Evolutionary conservation across 2,113 vertebrate genomes (phyloP).

Genomic region (Pipa parva): DNA sequence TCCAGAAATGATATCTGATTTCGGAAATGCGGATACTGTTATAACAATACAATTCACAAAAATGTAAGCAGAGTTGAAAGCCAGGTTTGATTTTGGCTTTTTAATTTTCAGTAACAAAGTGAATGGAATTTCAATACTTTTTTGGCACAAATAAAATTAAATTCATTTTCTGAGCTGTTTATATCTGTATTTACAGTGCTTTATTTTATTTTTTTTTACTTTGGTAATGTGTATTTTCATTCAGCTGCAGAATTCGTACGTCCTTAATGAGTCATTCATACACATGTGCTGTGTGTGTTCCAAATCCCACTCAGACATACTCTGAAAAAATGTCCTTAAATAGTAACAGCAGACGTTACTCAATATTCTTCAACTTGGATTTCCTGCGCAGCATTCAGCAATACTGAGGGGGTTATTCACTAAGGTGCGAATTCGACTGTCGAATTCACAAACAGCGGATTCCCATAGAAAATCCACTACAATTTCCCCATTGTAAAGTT

Average conservation of each 20-base stretch:
- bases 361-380: slow-evolving; percentile 15
- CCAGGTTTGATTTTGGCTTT: not conserved
- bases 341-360: slow-evolving; percentile 39
- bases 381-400: not conserved
- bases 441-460: no score
- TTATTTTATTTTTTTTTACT: not conserved
- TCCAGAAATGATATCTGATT: not conserved
- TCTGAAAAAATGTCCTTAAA: slow-evolving; percentile 33
- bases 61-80: not conserved
- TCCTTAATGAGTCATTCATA: slow-evolving; percentile 29
- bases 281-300: slow-evolving; percentile 11
- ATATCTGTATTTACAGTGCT: not conserved
- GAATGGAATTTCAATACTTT: not conserved
- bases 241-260: not conserved
- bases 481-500: no score
- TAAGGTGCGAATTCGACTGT: no score
- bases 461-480: no score
- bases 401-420: no score
- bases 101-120: not conserved
- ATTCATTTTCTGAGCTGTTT: no score
- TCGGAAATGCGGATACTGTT: not conserved
- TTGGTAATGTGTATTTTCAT: not conserved
- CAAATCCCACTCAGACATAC: slow-evolving; percentile 17
- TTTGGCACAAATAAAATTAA: not conserved
- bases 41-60: not conserved